Conservation (phyloP, 1,140 invertebrate species). For the Dufourea novaeangliae region DNA sequence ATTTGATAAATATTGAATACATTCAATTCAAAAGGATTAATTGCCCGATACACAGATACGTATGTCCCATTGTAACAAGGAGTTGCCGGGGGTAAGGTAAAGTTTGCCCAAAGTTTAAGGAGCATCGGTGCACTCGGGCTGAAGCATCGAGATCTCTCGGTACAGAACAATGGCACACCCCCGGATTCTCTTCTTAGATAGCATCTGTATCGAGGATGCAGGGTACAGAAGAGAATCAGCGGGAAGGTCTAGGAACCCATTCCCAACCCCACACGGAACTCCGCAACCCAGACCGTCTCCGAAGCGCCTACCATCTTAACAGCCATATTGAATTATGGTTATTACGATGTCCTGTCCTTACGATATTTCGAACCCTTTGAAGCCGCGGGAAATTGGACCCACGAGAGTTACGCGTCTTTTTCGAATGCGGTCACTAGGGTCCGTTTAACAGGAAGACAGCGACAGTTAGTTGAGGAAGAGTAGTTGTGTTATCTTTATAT, state of each 20-base stretch:
- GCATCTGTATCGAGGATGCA: conserved; percentile 58
- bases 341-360: conserved; percentile 69
- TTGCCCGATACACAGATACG: not conserved
- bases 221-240: conserved; percentile 48
- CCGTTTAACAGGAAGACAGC: conserved; percentile 12
- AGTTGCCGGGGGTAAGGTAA: conserved; percentile 52
- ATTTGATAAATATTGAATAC: not conserved
- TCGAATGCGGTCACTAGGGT: conserved; percentile 18
- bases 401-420: conserved; percentile 40
- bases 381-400: conserved; percentile 53
- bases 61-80: conserved; percentile 35
- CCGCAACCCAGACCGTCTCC: conserved; percentile 48
- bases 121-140: conserved; percentile 52
- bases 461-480: not conserved
- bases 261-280: conserved; percentile 58
- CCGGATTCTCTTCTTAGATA: conserved; percentile 67
- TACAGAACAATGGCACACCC: conserved; percentile 57
- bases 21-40: conserved; percentile 20
- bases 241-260: conserved; percentile 60
- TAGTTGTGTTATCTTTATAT: too few relatives aligned
- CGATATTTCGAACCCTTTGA: conserved; percentile 71
- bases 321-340: conserved; percentile 76
- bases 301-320: conserved; percentile 71
- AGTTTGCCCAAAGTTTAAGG: conserved; percentile 63
- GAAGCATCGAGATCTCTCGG: conserved; percentile 64